phyloP scores from a whole-genome alignment of 2,888 invertebrate genomes.

The Pheosia tremula region DNA sequence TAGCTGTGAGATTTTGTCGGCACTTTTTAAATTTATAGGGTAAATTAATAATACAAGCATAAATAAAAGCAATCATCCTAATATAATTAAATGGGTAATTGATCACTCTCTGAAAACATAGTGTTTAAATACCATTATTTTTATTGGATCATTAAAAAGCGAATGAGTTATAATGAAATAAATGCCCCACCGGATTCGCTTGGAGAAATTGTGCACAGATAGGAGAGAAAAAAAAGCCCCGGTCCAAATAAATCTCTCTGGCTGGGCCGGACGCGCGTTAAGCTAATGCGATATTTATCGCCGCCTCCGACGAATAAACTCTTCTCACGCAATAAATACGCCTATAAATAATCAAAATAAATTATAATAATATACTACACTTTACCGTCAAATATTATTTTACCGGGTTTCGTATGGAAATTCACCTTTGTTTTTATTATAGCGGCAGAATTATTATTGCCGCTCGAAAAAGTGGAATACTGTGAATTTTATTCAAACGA shows the following conservation, averaged over 20 bases:
- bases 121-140: neutral
- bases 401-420: too few relatives aligned
- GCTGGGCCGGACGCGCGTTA: slow-evolving; percentile 49
- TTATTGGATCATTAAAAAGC: slow-evolving; percentile 18
- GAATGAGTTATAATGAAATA: slow-evolving; percentile 35
- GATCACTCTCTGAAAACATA: neutral
- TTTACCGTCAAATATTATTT: too few relatives aligned
- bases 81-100: neutral
- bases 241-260: slow-evolving; percentile 67
- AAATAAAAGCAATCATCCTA: too few relatives aligned
- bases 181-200: slow-evolving; percentile 43
- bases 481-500: too few relatives aligned
- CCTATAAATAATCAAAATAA: slow-evolving; percentile 61
- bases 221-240: slow-evolving; percentile 54
- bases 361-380: neutral
- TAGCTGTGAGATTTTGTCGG: too few relatives aligned
- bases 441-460: too few relatives aligned
- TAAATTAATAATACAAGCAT: too few relatives aligned
- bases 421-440: too few relatives aligned
- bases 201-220: slow-evolving; percentile 54
- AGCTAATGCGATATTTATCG: slow-evolving; percentile 79
- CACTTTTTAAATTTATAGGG: too few relatives aligned
- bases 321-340: slow-evolving; percentile 64
- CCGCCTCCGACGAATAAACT: slow-evolving; percentile 65
- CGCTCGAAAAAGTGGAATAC: too few relatives aligned